Percentiles rank a stretch among this genome's conserved stretches.
These are phyloP conservation scores for Laothoe populi DNA, from an alignment of 2,888 invertebrate genomes.

Conservation along the genomic window DNA sequence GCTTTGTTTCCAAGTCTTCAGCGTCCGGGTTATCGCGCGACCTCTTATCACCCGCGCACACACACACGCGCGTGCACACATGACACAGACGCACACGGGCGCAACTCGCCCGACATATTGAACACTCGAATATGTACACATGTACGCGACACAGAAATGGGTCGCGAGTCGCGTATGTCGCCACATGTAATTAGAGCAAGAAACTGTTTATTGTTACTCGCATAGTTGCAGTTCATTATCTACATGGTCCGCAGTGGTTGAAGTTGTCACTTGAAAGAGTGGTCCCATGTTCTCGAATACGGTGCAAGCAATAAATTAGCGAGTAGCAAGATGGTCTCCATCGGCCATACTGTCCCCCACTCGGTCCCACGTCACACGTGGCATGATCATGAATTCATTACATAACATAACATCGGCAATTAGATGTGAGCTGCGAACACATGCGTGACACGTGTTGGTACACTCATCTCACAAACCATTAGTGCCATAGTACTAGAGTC, in stretches of 20 bases:
- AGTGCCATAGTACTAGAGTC: no score
- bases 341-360: neutral
- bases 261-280: neutral
- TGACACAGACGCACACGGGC: slow-evolving; percentile 3
- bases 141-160: slow-evolving; percentile 46
- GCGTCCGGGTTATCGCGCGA: slow-evolving; percentile 63
- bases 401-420: neutral
- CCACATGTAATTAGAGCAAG: slow-evolving; percentile 63
- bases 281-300: neutral
- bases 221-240: neutral
- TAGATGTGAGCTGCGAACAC: neutral
- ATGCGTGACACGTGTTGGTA: neutral
- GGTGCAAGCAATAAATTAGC: neutral
- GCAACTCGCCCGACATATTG: slow-evolving; percentile 12
- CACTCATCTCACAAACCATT: neutral
- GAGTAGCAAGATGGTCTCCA: neutral
- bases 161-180: slow-evolving; percentile 60
- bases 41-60: slow-evolving; percentile 60
- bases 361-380: neutral
- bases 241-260: slow-evolving; percentile 34
- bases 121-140: slow-evolving; percentile 23
- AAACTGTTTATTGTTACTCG: slow-evolving; percentile 51
- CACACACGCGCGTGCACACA: slow-evolving; percentile 37
- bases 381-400: slow-evolving; percentile 5
- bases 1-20: slow-evolving; percentile 24